Base-by-base conservation (phyloP, 1,140 invertebrate genomes). In the Sweltsa coloradensis region DNA sequence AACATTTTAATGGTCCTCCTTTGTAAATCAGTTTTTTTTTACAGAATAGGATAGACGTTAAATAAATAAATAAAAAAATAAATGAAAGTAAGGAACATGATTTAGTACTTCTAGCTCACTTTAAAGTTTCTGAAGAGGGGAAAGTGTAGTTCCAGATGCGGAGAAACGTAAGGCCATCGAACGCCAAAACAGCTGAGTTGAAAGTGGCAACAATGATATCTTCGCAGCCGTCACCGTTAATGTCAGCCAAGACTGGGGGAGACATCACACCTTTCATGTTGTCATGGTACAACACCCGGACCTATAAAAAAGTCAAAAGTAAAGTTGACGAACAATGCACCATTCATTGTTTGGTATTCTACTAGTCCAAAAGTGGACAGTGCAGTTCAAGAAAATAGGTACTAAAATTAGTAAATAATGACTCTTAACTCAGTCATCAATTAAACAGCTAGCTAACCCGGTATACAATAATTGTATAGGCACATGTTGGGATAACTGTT, bases 141-240 rank as follows among this genome's bases (percentile, higher is more conserved):
- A 85, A 69, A 0, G 76, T 75, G 50, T 73, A 78, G 57, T 83
- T 83, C 85, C 85, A 89, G 5, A 89, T 58, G 50, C 74, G 68
- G 37, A 69, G 55, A 51, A 76, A 83, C 3, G 71, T 78, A 24
- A 66, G 55, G 5, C 85, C 85, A 65, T 88, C 69, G 52, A 85
- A 77, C 6, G 85, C 83, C 21, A 82, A 64, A 11, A 89, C 72
- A 1, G 73, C 79, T 1, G 82, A 78, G 59, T 85, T 84, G 53
- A 83, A 85, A 19, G 43, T 41, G 3, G 41, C 51, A 40, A 89
- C 71, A 3, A 78, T 59, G 47, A 90, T 83, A 58, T 91, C 88
- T 40, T 76, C 70, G 1, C 78, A 66, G 5, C 73, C 70, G 64
- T 91, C 88, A 5, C 69, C 72, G 46, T 76, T 89, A 27, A 90